These are phyloP conservation scores for Acanthurus leucopareius DNA, from an alignment of 2,797 vertebrate genomes.

Conservation along the genomic window DNA sequence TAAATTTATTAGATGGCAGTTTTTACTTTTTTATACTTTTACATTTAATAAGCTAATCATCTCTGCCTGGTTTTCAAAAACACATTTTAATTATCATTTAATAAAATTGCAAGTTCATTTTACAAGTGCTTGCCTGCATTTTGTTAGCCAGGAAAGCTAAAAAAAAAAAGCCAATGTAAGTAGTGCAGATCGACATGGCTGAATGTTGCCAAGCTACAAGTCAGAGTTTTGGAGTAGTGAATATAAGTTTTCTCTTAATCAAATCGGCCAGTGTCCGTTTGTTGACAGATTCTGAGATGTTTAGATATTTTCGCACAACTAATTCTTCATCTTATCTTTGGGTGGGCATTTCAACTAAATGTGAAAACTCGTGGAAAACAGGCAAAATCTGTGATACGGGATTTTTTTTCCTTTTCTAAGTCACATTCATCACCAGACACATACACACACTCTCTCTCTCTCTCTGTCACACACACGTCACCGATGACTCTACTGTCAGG, in stretches of 20 bases:
- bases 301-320: not conserved
- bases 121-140: not conserved
- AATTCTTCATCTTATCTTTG: not conserved
- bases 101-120: too few species aligned
- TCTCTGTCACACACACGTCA: slow-evolving; percentile 15
- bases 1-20: too few species aligned
- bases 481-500: slow-evolving; percentile 23
- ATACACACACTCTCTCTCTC: not conserved
- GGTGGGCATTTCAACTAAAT: not conserved
- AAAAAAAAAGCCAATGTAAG: not conserved
- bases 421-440: slow-evolving; percentile 13
- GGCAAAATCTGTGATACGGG: not conserved
- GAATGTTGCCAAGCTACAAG: not conserved
- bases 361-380: not conserved
- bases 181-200: too few species aligned
- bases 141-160: not conserved
- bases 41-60: too few species aligned
- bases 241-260: not conserved
- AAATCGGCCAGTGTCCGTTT: not conserved
- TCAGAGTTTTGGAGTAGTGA: not conserved
- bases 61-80: too few species aligned
- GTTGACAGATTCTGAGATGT: not conserved
- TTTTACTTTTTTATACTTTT: too few species aligned
- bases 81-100: too few species aligned
- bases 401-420: not conserved